These are phyloP conservation scores for Furnarius figulus DNA, from an alignment of 2,113 vertebrate species.

Conservation along the genomic window DNA sequence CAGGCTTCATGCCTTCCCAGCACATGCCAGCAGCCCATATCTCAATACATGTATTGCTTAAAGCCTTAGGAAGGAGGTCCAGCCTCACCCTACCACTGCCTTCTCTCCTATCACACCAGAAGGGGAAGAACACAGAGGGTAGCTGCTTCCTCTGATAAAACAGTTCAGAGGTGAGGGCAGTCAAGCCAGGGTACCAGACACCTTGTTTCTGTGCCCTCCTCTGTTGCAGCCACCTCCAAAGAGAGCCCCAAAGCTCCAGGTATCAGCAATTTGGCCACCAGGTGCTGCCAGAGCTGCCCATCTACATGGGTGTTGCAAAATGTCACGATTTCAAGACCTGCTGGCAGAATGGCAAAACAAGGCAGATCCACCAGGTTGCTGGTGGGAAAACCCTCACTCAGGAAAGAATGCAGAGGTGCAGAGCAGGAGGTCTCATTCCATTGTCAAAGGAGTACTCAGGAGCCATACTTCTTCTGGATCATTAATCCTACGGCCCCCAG, in stretches of 20 bases:
- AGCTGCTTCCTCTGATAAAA: background rate
- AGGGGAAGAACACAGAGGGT: background rate
- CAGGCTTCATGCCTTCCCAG: background rate
- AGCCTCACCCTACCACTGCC: background rate
- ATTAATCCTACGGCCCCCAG: background rate
- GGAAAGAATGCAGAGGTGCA: background rate
- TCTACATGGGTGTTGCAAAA: background rate
- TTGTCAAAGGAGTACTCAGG: background rate
- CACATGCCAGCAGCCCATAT: background rate
- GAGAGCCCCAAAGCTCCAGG: background rate
- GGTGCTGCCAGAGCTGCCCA: background rate
- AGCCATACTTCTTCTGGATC: background rate
- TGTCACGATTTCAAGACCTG: accelerated
- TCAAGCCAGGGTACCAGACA: background rate
- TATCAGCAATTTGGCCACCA: background rate
- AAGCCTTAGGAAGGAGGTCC: background rate
- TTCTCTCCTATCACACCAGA: background rate
- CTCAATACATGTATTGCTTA: background rate
- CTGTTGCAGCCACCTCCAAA: background rate
- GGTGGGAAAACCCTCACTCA: background rate
- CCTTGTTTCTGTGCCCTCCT: background rate
- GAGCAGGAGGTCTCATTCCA: background rate
- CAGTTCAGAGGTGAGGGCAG: background rate
- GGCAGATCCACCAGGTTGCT: background rate
- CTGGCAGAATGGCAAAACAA: background rate